phyloP scores from a whole-genome alignment of 2,888 invertebrate species.

The Pterobdella sp. region DNA sequence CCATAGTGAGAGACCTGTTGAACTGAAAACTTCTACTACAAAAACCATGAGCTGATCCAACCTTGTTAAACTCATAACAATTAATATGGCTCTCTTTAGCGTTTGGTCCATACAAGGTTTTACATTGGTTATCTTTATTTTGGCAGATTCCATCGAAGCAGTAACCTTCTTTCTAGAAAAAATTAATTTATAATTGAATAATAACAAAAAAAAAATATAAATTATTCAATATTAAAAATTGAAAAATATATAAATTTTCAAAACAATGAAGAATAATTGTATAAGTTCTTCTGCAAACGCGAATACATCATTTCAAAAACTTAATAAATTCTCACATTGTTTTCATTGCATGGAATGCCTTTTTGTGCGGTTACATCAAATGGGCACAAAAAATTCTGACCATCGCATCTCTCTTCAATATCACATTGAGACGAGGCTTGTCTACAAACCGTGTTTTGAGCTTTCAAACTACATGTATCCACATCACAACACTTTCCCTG shows the following conservation, averaged over 20 bases:
- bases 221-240: background rate
- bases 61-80: background rate
- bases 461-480: background rate
- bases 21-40: background rate
- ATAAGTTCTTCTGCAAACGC: background rate
- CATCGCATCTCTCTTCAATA: constrained; percentile 21
- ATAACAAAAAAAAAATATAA: background rate
- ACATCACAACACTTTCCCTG: constrained; percentile 20
- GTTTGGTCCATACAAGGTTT: background rate
- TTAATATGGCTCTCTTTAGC: background rate
- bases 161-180: constrained; percentile 9
- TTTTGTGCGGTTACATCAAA: constrained; percentile 15
- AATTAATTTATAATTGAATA: background rate
- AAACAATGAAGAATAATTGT: background rate
- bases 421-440: background rate
- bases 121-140: constrained; percentile 12
- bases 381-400: background rate
- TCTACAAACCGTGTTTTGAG: background rate
- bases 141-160: constrained; percentile 18
- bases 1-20: background rate
- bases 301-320: too few species aligned
- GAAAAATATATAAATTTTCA: background rate
- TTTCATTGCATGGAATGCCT: background rate
- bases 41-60: background rate
- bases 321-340: background rate